Percentiles rank a stretch among this genome's conserved stretches.
These are phyloP conservation scores for Zaprionus africanus DNA, from an alignment of 1,140 invertebrate species.

Conservation along the genomic window DNA sequence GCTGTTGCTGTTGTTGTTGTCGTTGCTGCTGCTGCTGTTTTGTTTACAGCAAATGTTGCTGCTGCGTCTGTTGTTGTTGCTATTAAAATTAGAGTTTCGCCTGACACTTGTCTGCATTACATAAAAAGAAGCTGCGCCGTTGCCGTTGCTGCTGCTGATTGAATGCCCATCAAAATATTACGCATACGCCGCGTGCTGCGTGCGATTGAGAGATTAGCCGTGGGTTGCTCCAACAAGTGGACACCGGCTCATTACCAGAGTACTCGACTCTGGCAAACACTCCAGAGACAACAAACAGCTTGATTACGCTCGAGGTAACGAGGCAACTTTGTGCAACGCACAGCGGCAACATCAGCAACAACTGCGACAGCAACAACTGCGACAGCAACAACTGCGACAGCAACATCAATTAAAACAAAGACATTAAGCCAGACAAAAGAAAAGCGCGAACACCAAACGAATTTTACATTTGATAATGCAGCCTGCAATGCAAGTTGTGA, in stretches of 20 bases:
- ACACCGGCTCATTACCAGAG: conserved; percentile 26
- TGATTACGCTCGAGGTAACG: conserved; percentile 42
- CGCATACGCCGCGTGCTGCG: conserved; percentile 49
- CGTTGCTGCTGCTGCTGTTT: conserved; percentile 19
- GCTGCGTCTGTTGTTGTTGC: conserved; percentile 29
- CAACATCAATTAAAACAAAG: conserved; percentile 48
- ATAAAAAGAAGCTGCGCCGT: conserved; percentile 52
- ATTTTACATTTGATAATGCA: conserved; percentile 52
- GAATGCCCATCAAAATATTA: conserved; percentile 41
- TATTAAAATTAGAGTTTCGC: conserved; percentile 53
- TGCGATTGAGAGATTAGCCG: conserved; percentile 26
- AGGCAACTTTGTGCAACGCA: conserved; percentile 18
- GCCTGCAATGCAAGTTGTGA: conserved; percentile 38
- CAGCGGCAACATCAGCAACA: conserved; percentile 19
- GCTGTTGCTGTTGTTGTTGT: not conserved
- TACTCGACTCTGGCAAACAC: conserved; percentile 26
- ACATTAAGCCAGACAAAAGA: conserved; percentile 15
- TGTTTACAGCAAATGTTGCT: conserved; percentile 27
- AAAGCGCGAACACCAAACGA: conserved; percentile 11
- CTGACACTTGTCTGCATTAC: conserved; percentile 70
- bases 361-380: conserved; percentile 1
- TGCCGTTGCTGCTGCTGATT: conserved; percentile 26
- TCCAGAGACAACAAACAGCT: conserved; percentile 24
- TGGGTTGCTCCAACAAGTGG: conserved; percentile 11
- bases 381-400: not conserved